These are phyloP conservation scores for Papilio dardanus DNA, from an alignment of 1,140 invertebrate genomes.

Conservation along the genomic window DNA sequence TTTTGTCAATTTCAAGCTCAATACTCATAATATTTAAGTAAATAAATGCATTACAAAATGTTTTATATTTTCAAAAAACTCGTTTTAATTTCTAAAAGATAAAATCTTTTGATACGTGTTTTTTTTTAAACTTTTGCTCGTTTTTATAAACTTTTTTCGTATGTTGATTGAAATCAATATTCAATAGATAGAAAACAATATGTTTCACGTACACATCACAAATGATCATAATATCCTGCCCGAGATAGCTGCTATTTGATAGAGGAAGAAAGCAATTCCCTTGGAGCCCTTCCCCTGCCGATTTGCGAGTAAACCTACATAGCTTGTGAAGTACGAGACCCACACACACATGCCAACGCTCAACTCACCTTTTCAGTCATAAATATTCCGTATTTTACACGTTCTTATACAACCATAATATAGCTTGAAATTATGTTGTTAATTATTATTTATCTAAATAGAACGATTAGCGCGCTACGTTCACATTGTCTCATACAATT, in stretches of 20 bases:
- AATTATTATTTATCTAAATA: conserved; percentile 4
- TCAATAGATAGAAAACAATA: neutral
- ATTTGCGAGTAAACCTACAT: neutral
- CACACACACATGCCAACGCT: neutral
- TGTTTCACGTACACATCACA: neutral
- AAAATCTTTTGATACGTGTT: no score
- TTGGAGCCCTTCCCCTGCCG: neutral
- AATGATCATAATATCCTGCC: neutral
- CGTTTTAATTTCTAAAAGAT: no score
- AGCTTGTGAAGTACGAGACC: neutral
- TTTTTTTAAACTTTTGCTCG: no score
- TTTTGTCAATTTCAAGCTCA: no score
- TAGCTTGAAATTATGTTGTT: neutral
- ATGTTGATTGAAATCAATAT: neutral
- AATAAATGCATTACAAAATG: no score
- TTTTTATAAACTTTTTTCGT: no score
- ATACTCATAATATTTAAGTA: no score
- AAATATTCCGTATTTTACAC: neutral
- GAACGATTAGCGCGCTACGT: neutral
- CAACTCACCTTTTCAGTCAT: neutral
- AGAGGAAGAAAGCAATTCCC: conserved; percentile 15
- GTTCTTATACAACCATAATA: neutral
- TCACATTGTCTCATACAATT: no score
- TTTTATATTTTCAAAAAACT: no score
- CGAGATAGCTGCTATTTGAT: neutral